Percentiles rank a stretch among this genome's conserved stretches.
These are phyloP conservation scores for Silurus asotus DNA, from an alignment of 2,113 vertebrate genomes.

Conservation along the genomic window DNA sequence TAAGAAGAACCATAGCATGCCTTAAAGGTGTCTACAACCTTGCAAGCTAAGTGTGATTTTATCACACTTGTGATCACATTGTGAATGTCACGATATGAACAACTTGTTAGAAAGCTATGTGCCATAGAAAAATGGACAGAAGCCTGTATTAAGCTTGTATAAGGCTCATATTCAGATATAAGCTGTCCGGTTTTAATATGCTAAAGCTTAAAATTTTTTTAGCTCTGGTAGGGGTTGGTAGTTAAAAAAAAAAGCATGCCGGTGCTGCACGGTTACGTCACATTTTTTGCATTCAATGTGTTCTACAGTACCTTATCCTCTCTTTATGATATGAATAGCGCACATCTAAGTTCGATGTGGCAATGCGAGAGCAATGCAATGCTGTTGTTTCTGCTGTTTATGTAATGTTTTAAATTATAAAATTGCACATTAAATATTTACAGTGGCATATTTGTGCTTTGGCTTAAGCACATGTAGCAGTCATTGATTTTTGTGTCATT, in stretches of 20 bases:
- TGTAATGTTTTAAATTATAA: background rate
- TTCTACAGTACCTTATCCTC: background rate
- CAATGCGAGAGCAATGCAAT: no score
- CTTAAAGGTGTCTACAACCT: background rate
- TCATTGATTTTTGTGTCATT: background rate
- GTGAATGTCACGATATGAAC: background rate
- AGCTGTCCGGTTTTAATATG: no score
- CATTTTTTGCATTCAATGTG: background rate
- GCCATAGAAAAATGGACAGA: background rate
- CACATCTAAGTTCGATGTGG: background rate
- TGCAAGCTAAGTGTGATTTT: background rate
- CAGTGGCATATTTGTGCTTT: no score
- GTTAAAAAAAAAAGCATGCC: no score
- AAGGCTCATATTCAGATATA: no score
- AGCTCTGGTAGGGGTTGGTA: background rate
- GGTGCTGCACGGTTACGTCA: background rate
- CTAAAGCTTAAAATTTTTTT: background rate
- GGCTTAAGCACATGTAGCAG: background rate
- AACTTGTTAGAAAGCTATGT: background rate
- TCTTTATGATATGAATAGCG: background rate
- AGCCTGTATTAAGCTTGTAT: background rate
- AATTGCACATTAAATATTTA: background rate
- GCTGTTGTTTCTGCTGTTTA: no score
- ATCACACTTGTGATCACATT: background rate
- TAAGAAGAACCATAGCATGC: background rate